Evolutionary conservation across 2,888 invertebrate genomes (phyloP), one percentile per base, ranked within the genome.

Genomic region (Galeopsomyia nigrocyanea): DNA sequence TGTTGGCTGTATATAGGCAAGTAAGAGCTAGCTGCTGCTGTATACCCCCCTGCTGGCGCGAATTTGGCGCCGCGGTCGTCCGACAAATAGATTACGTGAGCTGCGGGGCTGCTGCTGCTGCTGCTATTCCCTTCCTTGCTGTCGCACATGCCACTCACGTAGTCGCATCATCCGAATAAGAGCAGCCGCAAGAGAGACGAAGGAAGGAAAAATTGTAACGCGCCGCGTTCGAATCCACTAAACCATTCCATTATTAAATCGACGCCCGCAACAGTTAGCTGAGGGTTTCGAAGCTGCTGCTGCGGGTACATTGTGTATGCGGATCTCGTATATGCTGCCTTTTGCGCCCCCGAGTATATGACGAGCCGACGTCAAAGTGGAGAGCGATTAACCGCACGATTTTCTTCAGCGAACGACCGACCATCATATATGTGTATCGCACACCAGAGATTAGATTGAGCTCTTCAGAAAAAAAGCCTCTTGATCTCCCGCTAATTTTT

Each of bases 71-170:
- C 80, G 83, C 81, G 85, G 85, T 84, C 81, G 82, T 78, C 79
- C 83, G 82, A 85, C 86, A 86, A 86, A 86, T 86, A 86, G 86
- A 86, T 86, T 86, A 86, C 86, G 86, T 85, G 82, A 80, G 75
- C 78, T 68, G 68, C 76, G 78, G 78, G 81, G 79, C 81, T 79
- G 66, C 58, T 68, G 21, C 50, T 31, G 21, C 16, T 60, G 47
- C 49, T 51, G 17, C 51, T 57, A 74, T 76, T 78, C 76, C 77
- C 77, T 77, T 75, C 78, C 76, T 73, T 74, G 77, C 76, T 74
- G 76, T 81, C 80, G 74, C 81, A 83, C 81, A 86, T 82, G 85
- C 86, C 80, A 82, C 84, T 85, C 86, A 86, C 86, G 86, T 86
- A 83, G 39, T 39, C 39, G 39, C 39, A 39, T 39, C 39, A 39